phyloP scores from a whole-genome alignment of 2,888 invertebrate genomes.

The Sesia bembeciformis region DNA sequence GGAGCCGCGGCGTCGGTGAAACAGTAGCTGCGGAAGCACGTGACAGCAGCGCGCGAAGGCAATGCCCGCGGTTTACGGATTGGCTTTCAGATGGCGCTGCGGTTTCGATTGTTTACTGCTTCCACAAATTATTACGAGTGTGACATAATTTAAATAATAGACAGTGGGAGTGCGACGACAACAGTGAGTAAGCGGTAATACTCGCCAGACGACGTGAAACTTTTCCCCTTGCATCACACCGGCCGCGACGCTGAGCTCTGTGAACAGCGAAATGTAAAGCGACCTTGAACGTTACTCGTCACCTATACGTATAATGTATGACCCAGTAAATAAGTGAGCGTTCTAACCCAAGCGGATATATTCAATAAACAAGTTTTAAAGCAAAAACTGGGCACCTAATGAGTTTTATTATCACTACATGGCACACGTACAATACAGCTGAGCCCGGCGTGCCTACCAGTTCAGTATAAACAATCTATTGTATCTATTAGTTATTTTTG shows the following conservation, averaged over 20 bases:
- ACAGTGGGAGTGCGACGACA: background rate
- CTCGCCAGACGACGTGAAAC: background rate
- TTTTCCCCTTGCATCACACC: background rate
- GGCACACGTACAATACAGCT: too few relatives aligned
- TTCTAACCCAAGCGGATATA: too few relatives aligned
- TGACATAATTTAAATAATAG: constrained; percentile 56
- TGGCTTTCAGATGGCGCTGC: constrained; percentile 36
- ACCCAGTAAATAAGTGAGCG: too few relatives aligned
- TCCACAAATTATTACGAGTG: constrained; percentile 14
- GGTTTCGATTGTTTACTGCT: constrained; percentile 37
- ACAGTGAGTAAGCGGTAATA: background rate
- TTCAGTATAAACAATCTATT: too few relatives aligned
- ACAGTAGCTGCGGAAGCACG: constrained; percentile 34
- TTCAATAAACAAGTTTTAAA: too few relatives aligned
- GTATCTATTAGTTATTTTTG: too few relatives aligned
- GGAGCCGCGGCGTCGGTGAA: constrained; percentile 24
- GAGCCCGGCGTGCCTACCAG: too few relatives aligned
- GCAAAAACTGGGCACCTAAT: too few relatives aligned
- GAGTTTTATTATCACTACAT: too few relatives aligned
- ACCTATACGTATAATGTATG: too few relatives aligned
- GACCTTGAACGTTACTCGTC: background rate
- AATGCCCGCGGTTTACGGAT: constrained; percentile 9
- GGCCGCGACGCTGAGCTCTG: background rate
- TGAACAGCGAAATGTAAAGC: background rate
- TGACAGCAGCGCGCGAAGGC: constrained; percentile 29